These are phyloP conservation scores for Vulpes ferrilata DNA, from an alignment of 2,113 vertebrate species.

Conservation along the genomic window DNA sequence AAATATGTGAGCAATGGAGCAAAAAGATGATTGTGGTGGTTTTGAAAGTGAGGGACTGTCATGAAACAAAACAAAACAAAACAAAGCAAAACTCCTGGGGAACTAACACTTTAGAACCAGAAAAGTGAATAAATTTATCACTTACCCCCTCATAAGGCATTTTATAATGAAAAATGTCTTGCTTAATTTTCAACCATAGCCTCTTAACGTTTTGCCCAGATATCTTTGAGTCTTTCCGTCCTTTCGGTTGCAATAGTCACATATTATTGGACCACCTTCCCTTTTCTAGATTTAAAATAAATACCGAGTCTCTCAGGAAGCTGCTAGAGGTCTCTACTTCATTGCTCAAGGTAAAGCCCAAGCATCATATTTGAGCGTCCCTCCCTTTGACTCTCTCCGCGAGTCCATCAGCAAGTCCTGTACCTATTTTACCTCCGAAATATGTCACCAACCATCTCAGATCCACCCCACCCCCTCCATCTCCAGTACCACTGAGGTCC, in stretches of 20 bases:
- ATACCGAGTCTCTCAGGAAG: background rate
- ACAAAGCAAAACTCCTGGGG: background rate
- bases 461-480: background rate
- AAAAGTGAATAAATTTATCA: background rate
- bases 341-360: background rate
- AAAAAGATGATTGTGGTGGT: background rate
- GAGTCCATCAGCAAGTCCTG: background rate
- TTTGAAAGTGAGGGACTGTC: background rate
- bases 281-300: background rate
- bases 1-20: background rate
- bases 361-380: background rate
- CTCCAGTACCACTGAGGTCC: background rate
- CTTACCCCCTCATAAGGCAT: background rate
- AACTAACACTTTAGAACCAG: background rate
- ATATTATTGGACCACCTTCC: background rate
- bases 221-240: too few relatives aligned
- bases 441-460: background rate
- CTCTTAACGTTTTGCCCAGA: background rate
- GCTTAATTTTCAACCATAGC: background rate
- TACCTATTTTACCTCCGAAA: background rate
- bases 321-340: background rate
- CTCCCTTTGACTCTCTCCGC: background rate
- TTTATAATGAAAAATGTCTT: background rate
- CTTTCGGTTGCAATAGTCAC: background rate
- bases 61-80: background rate